These are phyloP conservation scores for Nephrotoma guestfalica DNA, from an alignment of 2,888 invertebrate genomes.

Conservation along the genomic window DNA sequence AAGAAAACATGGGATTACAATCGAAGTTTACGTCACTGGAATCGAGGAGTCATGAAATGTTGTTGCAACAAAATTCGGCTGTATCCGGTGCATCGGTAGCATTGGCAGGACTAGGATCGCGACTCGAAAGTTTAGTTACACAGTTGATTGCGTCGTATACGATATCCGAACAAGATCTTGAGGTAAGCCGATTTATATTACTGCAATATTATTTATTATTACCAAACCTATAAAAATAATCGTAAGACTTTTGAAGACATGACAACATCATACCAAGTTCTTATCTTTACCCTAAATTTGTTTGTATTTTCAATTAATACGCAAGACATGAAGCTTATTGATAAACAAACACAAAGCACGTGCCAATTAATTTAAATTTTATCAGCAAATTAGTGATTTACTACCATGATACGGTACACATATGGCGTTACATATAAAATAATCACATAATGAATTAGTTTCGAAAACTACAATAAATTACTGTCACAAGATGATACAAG, in stretches of 20 bases:
- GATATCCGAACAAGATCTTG: constrained; percentile 59
- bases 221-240: not conserved
- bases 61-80: constrained; percentile 53
- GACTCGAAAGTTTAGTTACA: constrained; percentile 55
- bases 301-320: no score
- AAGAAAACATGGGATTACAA: constrained; percentile 50
- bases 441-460: not conserved
- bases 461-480: not conserved
- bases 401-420: not conserved
- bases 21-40: constrained; percentile 48
- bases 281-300: no score
- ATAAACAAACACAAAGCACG: not conserved
- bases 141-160: constrained; percentile 57
- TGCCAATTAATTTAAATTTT: not conserved
- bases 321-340: not conserved
- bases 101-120: constrained; percentile 48
- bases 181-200: constrained; percentile 33
- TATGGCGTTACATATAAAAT: not conserved
- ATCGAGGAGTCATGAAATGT: constrained; percentile 44
- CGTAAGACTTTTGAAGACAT: no score
- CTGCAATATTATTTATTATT: not conserved
- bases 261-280: no score
- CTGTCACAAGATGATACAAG: not conserved
- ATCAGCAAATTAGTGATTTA: not conserved
- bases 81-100: constrained; percentile 55